Conservation (phyloP, 2,888 invertebrate species). For the Maniola hyperantus region DNA sequence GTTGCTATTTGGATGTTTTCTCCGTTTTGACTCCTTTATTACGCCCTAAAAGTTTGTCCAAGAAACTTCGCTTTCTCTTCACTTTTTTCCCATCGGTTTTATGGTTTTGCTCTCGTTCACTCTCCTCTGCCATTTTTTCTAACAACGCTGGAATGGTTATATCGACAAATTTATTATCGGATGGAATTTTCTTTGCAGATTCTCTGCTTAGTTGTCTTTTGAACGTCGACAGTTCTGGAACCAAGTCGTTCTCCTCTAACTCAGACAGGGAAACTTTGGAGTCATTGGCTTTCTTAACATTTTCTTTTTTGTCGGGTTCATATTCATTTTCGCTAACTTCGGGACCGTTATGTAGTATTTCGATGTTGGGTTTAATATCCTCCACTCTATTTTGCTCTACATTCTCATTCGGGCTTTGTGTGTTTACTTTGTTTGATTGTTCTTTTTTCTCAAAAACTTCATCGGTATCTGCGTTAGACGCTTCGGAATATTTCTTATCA, state of each 20-base stretch:
- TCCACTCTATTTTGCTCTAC: constrained; percentile 36
- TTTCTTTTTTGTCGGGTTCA: constrained; percentile 43
- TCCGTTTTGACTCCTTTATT: constrained; percentile 59
- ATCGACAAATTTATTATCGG: constrained; percentile 60
- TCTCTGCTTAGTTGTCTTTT: constrained; percentile 65
- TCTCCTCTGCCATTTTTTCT: constrained; percentile 70
- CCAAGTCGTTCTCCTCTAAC: constrained; percentile 68
- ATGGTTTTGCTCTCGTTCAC: constrained; percentile 61
- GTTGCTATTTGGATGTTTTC: constrained; percentile 51
- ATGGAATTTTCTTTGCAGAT: constrained; percentile 52
- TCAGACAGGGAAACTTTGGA: constrained; percentile 64
- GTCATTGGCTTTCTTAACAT: constrained; percentile 47
- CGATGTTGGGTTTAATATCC: constrained; percentile 46
- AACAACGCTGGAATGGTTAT: constrained; percentile 71
- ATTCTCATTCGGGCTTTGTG: constrained; percentile 36
- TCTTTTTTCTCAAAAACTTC: constrained; percentile 65
- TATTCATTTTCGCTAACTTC: constrained; percentile 46
- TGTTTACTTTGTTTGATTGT: constrained; percentile 44
- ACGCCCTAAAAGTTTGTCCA: constrained; percentile 74
- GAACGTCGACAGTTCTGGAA: constrained; percentile 65
- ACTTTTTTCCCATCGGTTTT: constrained; percentile 65
- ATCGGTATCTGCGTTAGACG: constrained; percentile 58
- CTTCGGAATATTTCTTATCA: constrained; percentile 51
- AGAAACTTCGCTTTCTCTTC: constrained; percentile 76
- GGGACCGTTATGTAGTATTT: constrained; percentile 59